phyloP scores from a whole-genome alignment of 2,797 vertebrate species.

The Antrozous pallidus region DNA sequence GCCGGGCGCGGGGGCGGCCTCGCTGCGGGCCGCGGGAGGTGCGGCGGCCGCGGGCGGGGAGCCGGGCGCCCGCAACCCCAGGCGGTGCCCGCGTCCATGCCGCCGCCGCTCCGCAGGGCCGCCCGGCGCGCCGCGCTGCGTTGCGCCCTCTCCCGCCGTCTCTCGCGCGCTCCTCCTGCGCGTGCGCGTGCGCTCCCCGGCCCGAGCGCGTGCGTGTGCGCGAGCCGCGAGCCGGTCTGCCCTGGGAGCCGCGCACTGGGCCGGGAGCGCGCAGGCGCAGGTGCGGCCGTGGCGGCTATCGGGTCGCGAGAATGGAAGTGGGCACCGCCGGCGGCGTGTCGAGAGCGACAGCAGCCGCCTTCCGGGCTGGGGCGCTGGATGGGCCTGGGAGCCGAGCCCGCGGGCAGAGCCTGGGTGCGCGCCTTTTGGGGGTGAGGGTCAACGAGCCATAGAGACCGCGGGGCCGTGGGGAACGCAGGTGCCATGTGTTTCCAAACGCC shows the following conservation, averaged over 20 bases:
- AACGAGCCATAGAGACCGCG: not conserved
- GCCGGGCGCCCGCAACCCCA: conserved; percentile 41
- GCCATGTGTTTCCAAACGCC: too few species aligned
- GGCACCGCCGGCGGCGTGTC: not conserved
- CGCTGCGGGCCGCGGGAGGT: not conserved
- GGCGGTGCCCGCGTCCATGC: conserved; percentile 52
- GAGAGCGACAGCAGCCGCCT: not conserved
- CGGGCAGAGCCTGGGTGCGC: not conserved
- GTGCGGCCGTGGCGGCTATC: not conserved
- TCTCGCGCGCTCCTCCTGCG: conserved; percentile 54
- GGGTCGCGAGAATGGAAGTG: not conserved
- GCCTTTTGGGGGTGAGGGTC: not conserved
- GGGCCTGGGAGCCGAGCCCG: not conserved
- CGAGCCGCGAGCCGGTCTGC: not conserved
- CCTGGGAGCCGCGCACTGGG: not conserved
- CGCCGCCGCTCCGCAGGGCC: conserved; percentile 41
- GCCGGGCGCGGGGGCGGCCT: not conserved
- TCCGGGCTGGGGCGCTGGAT: not conserved
- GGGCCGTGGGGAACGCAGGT: not conserved
- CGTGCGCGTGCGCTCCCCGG: conserved; percentile 12
- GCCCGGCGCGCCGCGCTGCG: conserved; percentile 31
- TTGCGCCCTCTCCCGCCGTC: conserved; percentile 51
- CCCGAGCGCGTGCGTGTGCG: not conserved
- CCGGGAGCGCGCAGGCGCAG: not conserved
- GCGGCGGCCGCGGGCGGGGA: conserved; percentile 34